Base-by-base conservation (phyloP, 2,113 vertebrate species). In the Stictonetta naevosa region DNA sequence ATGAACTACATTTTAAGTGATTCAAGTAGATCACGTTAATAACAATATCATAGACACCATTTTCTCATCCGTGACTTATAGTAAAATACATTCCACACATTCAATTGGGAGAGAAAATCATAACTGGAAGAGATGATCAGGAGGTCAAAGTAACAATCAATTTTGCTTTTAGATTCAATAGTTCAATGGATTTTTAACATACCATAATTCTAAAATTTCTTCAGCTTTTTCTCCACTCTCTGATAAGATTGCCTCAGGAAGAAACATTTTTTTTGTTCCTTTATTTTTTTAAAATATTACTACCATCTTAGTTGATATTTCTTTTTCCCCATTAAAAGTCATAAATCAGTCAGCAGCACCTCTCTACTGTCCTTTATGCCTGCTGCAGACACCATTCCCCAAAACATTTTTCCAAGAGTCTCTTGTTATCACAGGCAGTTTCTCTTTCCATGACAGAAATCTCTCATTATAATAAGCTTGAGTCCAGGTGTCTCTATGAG, bases 361-460 rank as follows among this genome's bases (percentile, higher is more conserved):
- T n/a, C 72, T 90, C 46, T 71, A 10, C 8, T 56, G 50, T 68
- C 25, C n/a, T 75, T 34, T 18, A 75, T 73, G 60, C 25, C 82
- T 87, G 34, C 62, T 88, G 87, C 83, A 83, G 91, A 80, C 25
- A 12, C 8, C 48, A 77, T 28, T 83, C 21, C 7, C 52, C 33
- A 5, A 48, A 94, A 86, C 56, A 60, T 93, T 93, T 84, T 95
- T 85, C 93, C 93, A 77, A 88, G 95, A 91, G 71, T 44, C 46
- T 34, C 46, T 91, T 90, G 62, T 93, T 95, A 60, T 72, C 58
- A 84, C 3, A 79, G 83, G 66, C 68, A 96, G 64, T 59, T 90
- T 88, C 88, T 81, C 86, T 53, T 94, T 92, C 89, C 86, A 90
- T 42, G 14, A 72, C 38, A 29, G 34, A 97, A 95, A 95, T 94